Conservation (phyloP, 2,797 vertebrate genomes). For the Eulemur mongoz region DNA sequence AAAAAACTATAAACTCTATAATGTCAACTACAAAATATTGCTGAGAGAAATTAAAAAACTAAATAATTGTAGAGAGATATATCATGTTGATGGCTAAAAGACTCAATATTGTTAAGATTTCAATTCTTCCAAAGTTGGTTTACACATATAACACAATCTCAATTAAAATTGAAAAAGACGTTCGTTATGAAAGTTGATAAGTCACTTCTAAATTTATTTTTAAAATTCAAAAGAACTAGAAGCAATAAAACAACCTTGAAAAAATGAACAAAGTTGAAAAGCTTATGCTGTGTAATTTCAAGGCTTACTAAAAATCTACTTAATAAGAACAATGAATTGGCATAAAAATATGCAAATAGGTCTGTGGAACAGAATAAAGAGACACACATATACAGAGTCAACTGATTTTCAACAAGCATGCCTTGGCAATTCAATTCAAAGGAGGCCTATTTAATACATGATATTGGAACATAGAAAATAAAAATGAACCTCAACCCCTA, state of each 20-base stretch:
- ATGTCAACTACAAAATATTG: background rate
- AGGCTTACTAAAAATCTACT: background rate
- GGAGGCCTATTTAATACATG: background rate
- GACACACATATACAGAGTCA: background rate
- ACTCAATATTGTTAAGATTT: background rate
- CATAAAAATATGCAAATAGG: background rate
- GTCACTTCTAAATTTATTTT: background rate
- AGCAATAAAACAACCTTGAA: background rate
- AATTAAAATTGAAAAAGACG: background rate
- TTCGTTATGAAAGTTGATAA: background rate
- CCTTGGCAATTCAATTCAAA: background rate
- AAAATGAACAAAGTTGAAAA: background rate
- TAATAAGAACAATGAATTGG: background rate
- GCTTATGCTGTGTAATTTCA: background rate
- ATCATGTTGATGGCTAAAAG: background rate
- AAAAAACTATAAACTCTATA: background rate
- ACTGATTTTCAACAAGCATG: background rate
- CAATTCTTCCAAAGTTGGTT: background rate
- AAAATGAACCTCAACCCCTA: background rate
- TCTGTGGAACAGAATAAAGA: background rate
- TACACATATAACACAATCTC: background rate
- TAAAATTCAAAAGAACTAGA: background rate
- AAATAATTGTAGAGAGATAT: background rate
- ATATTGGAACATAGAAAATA: background rate
- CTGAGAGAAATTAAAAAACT: background rate